phyloP scores from a whole-genome alignment of 2,113 vertebrate species.

The Gobius niger region DNA sequence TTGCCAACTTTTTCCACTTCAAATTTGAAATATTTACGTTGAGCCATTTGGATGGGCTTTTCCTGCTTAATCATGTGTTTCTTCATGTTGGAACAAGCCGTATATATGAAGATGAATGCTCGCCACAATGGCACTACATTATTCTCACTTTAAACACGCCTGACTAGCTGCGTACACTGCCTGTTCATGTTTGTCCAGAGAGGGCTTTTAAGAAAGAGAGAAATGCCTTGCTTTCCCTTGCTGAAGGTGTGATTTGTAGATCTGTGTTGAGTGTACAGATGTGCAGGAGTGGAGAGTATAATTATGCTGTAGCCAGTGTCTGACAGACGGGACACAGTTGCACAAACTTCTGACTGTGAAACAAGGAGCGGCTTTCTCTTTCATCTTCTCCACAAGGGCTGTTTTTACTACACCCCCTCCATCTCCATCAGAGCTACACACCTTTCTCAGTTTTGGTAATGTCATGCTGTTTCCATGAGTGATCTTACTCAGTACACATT shows the following conservation, averaged over 20 bases:
- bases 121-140: conserved; percentile 2
- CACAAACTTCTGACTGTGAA: not conserved
- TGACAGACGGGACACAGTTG: conserved; percentile 21
- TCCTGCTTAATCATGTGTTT: not conserved
- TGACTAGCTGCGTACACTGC: conserved; percentile 17
- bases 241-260: not conserved
- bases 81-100: not conserved
- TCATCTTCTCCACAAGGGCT: not conserved
- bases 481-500: not conserved
- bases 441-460: not conserved
- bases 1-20: conserved; percentile 2
- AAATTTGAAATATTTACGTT: conserved; percentile 13
- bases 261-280: not conserved
- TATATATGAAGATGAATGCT: not conserved
- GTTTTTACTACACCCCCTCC: not conserved
- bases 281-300: not conserved
- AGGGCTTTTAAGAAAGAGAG: conserved; percentile 15
- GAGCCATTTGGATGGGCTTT: not conserved
- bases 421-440: not conserved
- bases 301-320: conserved; percentile 6
- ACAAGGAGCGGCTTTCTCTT: not conserved
- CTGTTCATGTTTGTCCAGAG: conserved; percentile 18
- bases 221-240: not conserved
- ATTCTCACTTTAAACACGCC: conserved; percentile 1
- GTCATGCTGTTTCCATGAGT: not conserved